Base-by-base conservation (phyloP, 1,140 invertebrate genomes). In the Rhyzopertha dominica region DNA sequence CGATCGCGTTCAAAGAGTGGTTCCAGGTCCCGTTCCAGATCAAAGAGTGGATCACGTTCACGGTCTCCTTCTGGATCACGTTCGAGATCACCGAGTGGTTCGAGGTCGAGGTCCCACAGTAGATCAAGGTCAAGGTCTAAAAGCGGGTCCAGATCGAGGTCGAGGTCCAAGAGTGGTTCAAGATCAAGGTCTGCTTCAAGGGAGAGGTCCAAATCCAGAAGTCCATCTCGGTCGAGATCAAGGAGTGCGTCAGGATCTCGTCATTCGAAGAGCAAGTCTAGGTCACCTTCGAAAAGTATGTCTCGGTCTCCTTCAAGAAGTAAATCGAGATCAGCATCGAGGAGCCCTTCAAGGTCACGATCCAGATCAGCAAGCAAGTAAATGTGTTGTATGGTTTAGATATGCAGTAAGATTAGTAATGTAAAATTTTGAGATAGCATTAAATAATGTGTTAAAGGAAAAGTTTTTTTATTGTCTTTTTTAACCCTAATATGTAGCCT, bases 201-300 rank as follows among this genome's bases (percentile, higher is more conserved):
- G 14, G 47, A 48, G 22, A 36, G 18, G 31, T 42, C 35, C 22
- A 13, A 29, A 25, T 49, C 47, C n/a, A 34, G 23, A 51, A 47
- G 25, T 43, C n/a, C n/a, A n/a, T n/a, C n/a, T n/a, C n/a, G n/a
- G n/a, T n/a, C 49, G 7, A 25, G 37, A 18, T 54, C 53, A 3
- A 45, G 37, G 16, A n/a, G n/a, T n/a, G n/a, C n/a, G n/a, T n/a
- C n/a, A n/a, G n/a, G n/a, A n/a, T n/a, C n/a, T n/a, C n/a, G n/a
- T n/a, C n/a, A n/a, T n/a, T n/a, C n/a, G n/a, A n/a, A n/a, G n/a
- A n/a, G n/a, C n/a, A n/a, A n/a, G n/a, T n/a, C n/a, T n/a, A n/a
- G n/a, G n/a, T n/a, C n/a, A n/a, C n/a, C n/a, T n/a, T 69, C 74
- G 51, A 62, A 68, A 49, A 55, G 70, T 45, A 18, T 65, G 34